These are phyloP conservation scores for Thaumetopoea pityocampa DNA, from an alignment of 1,140 invertebrate genomes.

Conservation along the genomic window DNA sequence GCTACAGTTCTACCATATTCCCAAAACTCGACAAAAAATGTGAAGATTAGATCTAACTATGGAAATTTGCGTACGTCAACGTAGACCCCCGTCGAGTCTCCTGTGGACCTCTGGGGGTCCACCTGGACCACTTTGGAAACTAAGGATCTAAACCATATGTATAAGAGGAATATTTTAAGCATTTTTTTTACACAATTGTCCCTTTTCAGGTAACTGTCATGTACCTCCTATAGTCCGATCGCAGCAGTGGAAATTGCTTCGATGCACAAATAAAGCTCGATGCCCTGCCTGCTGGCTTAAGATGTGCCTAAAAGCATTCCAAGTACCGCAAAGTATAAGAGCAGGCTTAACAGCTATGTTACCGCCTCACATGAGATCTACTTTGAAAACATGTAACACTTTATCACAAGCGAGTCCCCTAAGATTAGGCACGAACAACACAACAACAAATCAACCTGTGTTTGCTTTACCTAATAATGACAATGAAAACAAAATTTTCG, in stretches of 20 bases:
- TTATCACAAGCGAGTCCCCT: conserved; percentile 47
- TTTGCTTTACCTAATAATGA: conserved; percentile 49
- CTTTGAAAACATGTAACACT: conserved; percentile 34
- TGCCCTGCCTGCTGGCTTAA: conserved; percentile 93
- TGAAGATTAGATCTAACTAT: no score
- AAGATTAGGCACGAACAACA: conserved; percentile 36
- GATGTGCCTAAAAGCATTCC: conserved; percentile 87
- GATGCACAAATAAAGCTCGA: conserved; percentile 82
- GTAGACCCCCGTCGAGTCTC: no score
- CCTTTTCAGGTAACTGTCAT: conserved; percentile 78
- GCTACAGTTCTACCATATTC: no score
- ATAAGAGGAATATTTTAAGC: no score
- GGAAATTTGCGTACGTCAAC: no score
- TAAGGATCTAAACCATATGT: no score
- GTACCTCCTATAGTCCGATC: conserved; percentile 83
- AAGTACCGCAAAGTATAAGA: conserved; percentile 82
- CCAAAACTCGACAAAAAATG: no score
- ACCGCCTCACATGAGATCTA: conserved; percentile 73
- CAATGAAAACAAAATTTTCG: conserved; percentile 54
- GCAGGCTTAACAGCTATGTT: conserved; percentile 80
- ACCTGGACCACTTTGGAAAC: no score
- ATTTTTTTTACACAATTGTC: no score
- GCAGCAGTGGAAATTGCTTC: conserved; percentile 83
- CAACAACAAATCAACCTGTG: conserved; percentile 32
- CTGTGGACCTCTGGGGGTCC: no score